These are phyloP conservation scores for Drosophila pachea DNA, from an alignment of 1,140 invertebrate genomes.

Conservation along the genomic window DNA sequence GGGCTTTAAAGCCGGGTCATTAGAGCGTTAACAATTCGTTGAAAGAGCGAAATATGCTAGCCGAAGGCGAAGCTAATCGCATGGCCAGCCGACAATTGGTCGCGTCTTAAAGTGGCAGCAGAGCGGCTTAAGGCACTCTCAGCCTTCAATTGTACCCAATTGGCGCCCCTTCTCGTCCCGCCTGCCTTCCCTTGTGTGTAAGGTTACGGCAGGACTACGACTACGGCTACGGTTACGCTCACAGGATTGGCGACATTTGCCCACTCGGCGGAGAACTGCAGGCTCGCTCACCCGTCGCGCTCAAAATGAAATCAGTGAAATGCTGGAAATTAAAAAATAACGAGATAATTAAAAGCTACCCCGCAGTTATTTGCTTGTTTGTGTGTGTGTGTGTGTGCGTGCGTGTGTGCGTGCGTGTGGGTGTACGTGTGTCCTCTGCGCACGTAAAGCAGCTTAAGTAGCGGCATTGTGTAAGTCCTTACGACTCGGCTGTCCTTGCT, in stretches of 20 bases:
- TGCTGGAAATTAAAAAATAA: slow-evolving; percentile 75
- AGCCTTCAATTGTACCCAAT: slow-evolving; percentile 22
- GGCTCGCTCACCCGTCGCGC: slow-evolving; percentile 43
- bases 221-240: not conserved
- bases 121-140: slow-evolving; percentile 12
- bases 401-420: too few species aligned
- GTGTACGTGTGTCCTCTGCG: slow-evolving; percentile 40
- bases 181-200: not conserved
- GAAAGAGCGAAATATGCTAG: slow-evolving; percentile 2
- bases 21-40: slow-evolving; percentile 55
- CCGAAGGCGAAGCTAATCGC: slow-evolving; percentile 18
- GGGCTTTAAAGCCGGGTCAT: slow-evolving; percentile 57
- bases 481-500: not conserved
- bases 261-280: slow-evolving; percentile 3
- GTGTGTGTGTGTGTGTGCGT: too few species aligned
- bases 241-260: slow-evolving; percentile 1
- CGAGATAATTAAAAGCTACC: slow-evolving; percentile 75
- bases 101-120: slow-evolving; percentile 39
- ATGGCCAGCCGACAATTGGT: slow-evolving; percentile 52
- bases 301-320: slow-evolving; percentile 71
- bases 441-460: slow-evolving; percentile 71
- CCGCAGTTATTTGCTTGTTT: slow-evolving; percentile 60
- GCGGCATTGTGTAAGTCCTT: slow-evolving; percentile 51
- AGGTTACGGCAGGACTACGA: not conserved
- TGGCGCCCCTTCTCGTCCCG: slow-evolving; percentile 6